Base-by-base conservation (phyloP, 2,797 vertebrate genomes). In the Dendrocincla fuliginosa region DNA sequence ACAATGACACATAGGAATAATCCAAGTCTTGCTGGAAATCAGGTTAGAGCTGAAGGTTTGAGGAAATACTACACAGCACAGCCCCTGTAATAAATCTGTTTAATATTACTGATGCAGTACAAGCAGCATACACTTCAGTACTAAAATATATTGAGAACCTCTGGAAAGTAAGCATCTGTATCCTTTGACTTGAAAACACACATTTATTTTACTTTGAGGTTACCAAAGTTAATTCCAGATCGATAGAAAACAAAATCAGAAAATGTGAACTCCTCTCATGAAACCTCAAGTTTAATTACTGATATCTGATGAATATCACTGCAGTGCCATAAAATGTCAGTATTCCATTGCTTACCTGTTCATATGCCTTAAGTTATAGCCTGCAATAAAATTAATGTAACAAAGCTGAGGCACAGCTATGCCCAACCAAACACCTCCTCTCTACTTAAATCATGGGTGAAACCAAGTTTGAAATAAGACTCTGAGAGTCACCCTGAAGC, bases 1-100 rank as follows among this genome's bases (percentile, higher is more conserved):
- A 91, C 80, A 86, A 68, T 67, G 87, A 90, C 60, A 79, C 87
- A 79, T 73, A 71, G 46, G n/a, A 96, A 81, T 61, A 87, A 92
- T 65, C 39, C 30, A 60, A 78, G 27, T 42, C 74, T 71, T 78
- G 49, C 76, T 71, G 83, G 90, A 92, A 90, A 93, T 59, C 52
- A 61, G 12, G 19, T 79, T 76, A 73, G 57, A 90, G 30, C 11
- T 74, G 57, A 88, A 79, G 53, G 53, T 87, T 33, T 80, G 42
- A 91, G 65, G 78, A 93, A 89, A 81, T 33, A 25, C 33, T 57
- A n/a, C 46, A 69, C 12, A 84, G 44, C 32, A 63, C 35, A 80
- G 52, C 9, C 12, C 33, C 56, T 28, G 9, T 70, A 90, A 94
- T 83, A 83, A 80, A 90, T 39, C 52, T 53, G 6, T 53, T 94